phyloP scores from a whole-genome alignment of 2,888 invertebrate species.

The Cloeon dipterum region DNA sequence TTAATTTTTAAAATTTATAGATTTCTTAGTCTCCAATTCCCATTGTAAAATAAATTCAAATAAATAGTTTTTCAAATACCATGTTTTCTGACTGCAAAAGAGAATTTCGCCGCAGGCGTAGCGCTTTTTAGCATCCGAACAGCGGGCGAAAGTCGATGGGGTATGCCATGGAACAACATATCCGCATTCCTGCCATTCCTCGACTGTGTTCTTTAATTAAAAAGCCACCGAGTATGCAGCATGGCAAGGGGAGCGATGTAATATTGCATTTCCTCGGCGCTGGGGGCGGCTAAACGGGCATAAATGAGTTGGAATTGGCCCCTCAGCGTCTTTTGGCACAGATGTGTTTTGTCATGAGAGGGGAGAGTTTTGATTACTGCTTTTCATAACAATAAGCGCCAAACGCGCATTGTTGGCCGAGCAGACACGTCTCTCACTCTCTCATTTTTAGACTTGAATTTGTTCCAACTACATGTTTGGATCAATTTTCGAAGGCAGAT shows the following conservation, averaged over 20 bases:
- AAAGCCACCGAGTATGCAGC: neutral
- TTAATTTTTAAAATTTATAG: too few relatives aligned
- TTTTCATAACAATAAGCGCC: too few relatives aligned
- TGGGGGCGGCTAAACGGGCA: constrained; percentile 1
- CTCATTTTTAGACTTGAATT: too few relatives aligned
- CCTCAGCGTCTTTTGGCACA: neutral
- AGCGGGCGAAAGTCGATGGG: neutral
- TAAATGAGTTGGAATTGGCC: constrained; percentile 2
- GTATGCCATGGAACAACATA: neutral
- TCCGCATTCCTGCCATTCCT: neutral
- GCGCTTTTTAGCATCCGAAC: too few relatives aligned
- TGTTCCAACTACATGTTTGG: too few relatives aligned
- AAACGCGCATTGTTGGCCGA: neutral
- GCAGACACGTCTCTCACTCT: too few relatives aligned
- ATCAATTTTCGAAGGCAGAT: too few relatives aligned
- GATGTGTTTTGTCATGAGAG: neutral
- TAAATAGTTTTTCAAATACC: too few relatives aligned
- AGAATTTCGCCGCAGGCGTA: too few relatives aligned
- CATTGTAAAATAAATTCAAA: too few relatives aligned
- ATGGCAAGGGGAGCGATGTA: neutral
- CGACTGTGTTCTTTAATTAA: neutral
- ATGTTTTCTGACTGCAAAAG: too few relatives aligned
- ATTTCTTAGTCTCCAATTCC: too few relatives aligned
- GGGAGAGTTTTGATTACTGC: neutral
- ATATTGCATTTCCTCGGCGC: neutral